Base-by-base conservation (phyloP, 2,797 vertebrate species). In the Huso huso region DNA sequence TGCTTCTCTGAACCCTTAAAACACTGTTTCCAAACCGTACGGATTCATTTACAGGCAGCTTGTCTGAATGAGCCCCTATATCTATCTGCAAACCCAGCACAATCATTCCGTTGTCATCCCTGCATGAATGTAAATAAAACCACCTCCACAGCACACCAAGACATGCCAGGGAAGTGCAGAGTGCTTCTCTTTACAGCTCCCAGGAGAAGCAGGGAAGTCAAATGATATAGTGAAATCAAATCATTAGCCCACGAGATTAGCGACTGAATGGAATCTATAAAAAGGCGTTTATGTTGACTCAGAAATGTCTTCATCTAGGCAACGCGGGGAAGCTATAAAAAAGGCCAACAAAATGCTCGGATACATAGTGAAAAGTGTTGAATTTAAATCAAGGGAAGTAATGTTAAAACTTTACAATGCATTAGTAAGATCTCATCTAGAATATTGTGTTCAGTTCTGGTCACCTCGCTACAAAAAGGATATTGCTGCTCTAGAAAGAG, bases 181-280 rank as follows among this genome's bases (percentile, higher is more conserved):
- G 52, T 3, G 52, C 52, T 53, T 15, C 10, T 12, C 6, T 58
- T 58, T 58, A 13, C 15, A n/a, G 55, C 10, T 58, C 55, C 55
- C 55, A 11, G 13, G 55, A 58, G 55, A 10, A 12, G 55, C 6
- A 1, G 55, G 13, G 11, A 58, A 58, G 55, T 58, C 55, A 58
- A 13, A 58, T n/a, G 55, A 58, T 58, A 58, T 9, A 58, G 55
- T n/a, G 11, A 58, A 58, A 58, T 58, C 55, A 58, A 58, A 58
- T 37, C 23, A 37, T 58, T 58, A 58, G 55, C 12, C 12, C 55
- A 58, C 55, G 13, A 10, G 55, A 58, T 58, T n/a, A 37, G 23
- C 23, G 23, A 37, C 0, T 37, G 23, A 37, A 37, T 4, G 23
- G 23, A 37, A 37, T 37, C 23, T 23, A 37, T 37, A 18, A 4